Percentiles rank a stretch among this genome's conserved stretches.
Evolutionary conservation across 2,113 vertebrate species (phyloP).

Genomic region (Naja naja): DNA sequence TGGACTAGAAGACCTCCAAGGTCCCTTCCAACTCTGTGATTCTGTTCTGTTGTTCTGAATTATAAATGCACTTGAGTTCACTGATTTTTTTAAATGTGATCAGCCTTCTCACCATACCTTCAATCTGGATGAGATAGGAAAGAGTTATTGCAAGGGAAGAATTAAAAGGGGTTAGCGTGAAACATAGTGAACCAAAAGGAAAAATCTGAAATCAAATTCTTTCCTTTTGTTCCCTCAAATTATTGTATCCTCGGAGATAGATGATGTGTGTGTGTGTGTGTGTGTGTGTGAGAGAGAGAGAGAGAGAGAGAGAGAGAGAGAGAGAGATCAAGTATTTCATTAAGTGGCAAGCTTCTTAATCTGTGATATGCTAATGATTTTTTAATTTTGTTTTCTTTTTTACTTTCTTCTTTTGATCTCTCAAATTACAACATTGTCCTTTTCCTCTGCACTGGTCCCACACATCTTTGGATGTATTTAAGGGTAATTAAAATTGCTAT

Average conservation of each 20-base stretch:
- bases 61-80: not conserved
- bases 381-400: not conserved
- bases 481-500: not conserved
- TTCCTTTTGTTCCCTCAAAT: not conserved
- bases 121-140: not conserved
- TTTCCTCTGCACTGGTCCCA: not conserved
- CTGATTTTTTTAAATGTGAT: not conserved
- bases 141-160: not conserved
- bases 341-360: not conserved
- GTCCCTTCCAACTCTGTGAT: no score
- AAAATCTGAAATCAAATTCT: not conserved
- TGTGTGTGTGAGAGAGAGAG: no score
- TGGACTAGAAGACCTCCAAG: no score
- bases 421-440: not conserved
- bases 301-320: no score
- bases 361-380: not conserved
- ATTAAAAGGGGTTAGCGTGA: not conserved
- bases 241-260: not conserved
- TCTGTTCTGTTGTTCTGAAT: not conserved
- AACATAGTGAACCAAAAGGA: not conserved
- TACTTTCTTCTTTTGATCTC: not conserved
- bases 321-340: not conserved
- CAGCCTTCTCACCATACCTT: not conserved
- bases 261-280: no score
- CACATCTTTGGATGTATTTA: not conserved